Base-by-base conservation (phyloP, 2,113 vertebrate species). In the Clarias macrocephalus region DNA sequence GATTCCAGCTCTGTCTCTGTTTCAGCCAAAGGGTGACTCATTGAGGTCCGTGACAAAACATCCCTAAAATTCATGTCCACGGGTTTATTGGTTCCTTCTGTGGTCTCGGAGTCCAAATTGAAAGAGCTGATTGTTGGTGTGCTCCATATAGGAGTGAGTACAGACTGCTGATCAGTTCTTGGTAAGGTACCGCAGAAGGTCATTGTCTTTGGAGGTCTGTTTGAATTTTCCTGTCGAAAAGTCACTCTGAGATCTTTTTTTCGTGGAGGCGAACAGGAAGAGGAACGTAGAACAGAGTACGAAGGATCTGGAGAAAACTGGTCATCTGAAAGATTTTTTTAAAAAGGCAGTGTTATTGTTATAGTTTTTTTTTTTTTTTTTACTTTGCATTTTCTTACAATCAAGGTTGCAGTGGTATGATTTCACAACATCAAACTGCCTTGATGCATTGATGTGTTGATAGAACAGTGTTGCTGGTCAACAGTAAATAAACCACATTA, bases 241-340 rank as follows among this genome's bases (percentile, higher is more conserved):
- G 91, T 91, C 72, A 95, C 90, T 23, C 89, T 88, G 92, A 94
- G 89, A 90, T 93, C 80, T 86, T 85, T 85, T 21, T 76, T 81
- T 48, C 15, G 33, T 18, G 9, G 30, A 80, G 57, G 48, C 54
- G 80, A 73, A 23, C n/a, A 87, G 12, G 79, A 88, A 89, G 86
- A 91, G 90, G 93, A 93, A 42, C 85, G 90, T 10, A 93, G 88
- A 72, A 92, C 91, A 42, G 92, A 90, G 30, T 83, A 91, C 18
- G 85, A 25, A 72, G 89, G 87, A 28, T 89, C 87, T 0, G 90
- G 86, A 82, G 89, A 84, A 5, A 62, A 82, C 28, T 82, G 84
- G 11, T 89, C 91, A 3, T 92, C 92, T 91, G 84, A 48, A 65
- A 21, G 37, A 80, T 37, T 37, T 37, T 37, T 85, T 52, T 9